Evolutionary conservation across 2,113 vertebrate species (phyloP), one percentile per base, ranked within the genome.

Genomic region (Caranx ignobilis): DNA sequence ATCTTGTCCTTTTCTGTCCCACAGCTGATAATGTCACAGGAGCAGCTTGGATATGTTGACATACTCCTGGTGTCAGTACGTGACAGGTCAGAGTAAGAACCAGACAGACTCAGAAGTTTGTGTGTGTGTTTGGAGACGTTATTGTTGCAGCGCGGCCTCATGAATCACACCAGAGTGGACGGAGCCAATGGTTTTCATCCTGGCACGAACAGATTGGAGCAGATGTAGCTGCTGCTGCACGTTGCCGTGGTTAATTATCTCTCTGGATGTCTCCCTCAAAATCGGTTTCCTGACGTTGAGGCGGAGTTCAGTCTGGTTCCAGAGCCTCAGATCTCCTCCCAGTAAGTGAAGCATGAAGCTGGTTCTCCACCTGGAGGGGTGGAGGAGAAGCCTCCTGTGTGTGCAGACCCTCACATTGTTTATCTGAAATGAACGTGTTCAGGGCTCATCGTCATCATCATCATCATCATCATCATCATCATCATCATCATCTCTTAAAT

Each of bases 211-310:
- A 88, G 76, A 84, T 77, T 65, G 71, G 47, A 55, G 45, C 79
- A 91, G 76, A 79, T 86, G 75, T 59, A 82, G 59, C 63, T 2
- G 74, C 63, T 2, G 77, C 37, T 71, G 82, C 71, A 80, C n/a
- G 19, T 68, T 54, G 66, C 78, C 56, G 21, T 65, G 47, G 77
- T 75, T 80, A 78, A 84, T 88, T 67, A 86, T 82, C 68, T 78
- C 32, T 64, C 48, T 35, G 32, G 47, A 19, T 71, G 34, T 61
- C 32, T 82, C 55, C 68, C 66, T 79, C 37, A 45, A 32, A 66
- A 67, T 62, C 18, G 61, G 21, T 78, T 73, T 72, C 64, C 64
- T 78, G 63, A 48, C 18, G 31, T 37, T 26, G 1, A 21, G 52
- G 16, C 18, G 55, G 11, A 73, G 19, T 57, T 45, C 1, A 70